phyloP scores from a whole-genome alignment of 2,113 vertebrate genomes.

The Megaleporinus macrocephalus region DNA sequence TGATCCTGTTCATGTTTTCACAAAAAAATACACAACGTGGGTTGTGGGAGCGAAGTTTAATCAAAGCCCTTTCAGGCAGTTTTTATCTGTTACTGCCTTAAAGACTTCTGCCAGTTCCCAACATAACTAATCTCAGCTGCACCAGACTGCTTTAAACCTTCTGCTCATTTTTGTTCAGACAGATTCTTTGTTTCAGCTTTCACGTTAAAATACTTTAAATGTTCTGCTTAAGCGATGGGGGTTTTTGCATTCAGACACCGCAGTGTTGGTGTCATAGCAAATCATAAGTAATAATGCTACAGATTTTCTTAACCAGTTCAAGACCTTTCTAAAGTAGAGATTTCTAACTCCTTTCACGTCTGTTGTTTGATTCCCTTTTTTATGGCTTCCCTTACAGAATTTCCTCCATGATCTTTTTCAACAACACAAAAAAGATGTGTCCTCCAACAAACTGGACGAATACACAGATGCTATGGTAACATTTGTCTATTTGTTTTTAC shows the following conservation, averaged over 20 bases:
- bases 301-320: not conserved
- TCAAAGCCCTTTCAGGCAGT: not conserved
- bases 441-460: constrained; percentile 86
- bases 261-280: too few species aligned
- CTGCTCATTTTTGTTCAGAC: not conserved
- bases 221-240: not conserved
- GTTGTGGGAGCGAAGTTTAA: not conserved
- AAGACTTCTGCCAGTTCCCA: not conserved
- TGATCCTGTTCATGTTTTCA: not conserved
- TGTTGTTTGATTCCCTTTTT: constrained; percentile 3
- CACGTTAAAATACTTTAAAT: not conserved
- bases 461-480: constrained; percentile 92
- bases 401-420: constrained; percentile 90
- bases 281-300: too few species aligned
- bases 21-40: not conserved
- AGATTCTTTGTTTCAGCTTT: not conserved
- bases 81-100: not conserved
- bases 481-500: not conserved
- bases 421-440: constrained; percentile 81
- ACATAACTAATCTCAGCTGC: not conserved
- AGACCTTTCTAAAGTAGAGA: too few species aligned
- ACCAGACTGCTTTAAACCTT: not conserved
- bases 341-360: too few species aligned
- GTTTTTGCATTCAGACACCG: not conserved
- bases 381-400: constrained; percentile 71